Conservation (phyloP, 1,140 invertebrate genomes). For the Rhopalosiphum padi region DNA sequence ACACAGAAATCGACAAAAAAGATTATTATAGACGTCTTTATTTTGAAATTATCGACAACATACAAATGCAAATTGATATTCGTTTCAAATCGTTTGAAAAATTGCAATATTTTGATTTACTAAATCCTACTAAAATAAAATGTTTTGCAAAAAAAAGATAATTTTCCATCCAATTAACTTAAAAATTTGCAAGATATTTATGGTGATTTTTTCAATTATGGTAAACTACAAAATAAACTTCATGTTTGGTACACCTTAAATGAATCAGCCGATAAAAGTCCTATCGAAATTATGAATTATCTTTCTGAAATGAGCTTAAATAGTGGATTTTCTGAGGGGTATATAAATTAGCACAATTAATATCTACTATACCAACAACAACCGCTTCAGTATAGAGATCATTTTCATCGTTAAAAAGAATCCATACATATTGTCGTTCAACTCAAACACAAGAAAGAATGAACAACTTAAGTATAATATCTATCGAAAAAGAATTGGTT, state of each 20-base stretch:
- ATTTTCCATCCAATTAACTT: background rate
- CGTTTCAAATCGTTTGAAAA: slow-evolving; percentile 35
- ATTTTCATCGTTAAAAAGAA: background rate
- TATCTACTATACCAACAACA: slow-evolving; percentile 11
- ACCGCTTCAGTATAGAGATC: background rate
- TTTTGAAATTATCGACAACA: slow-evolving; percentile 1
- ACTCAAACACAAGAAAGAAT: slow-evolving; percentile 60
- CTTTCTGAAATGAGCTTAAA: background rate
- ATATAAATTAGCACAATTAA: background rate
- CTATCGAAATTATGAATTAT: slow-evolving; percentile 29
- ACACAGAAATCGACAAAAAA: background rate
- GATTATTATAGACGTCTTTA: background rate
- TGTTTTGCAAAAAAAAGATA: slow-evolving; percentile 14
- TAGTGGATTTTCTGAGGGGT: background rate
- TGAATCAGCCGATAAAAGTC: background rate
- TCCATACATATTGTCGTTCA: background rate
- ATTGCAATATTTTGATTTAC: slow-evolving; percentile 24
- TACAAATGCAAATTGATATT: slow-evolving; percentile 10
- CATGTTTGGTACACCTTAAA: background rate
- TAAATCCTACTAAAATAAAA: background rate
- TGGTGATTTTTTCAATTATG: slow-evolving; percentile 2
- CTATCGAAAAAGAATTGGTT: background rate
- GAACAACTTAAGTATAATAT: slow-evolving; percentile 40
- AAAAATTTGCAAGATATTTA: background rate
- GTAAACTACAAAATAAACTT: slow-evolving; percentile 28